phyloP scores from a whole-genome alignment of 2,797 vertebrate genomes.

The Meriones psammophilus region DNA sequence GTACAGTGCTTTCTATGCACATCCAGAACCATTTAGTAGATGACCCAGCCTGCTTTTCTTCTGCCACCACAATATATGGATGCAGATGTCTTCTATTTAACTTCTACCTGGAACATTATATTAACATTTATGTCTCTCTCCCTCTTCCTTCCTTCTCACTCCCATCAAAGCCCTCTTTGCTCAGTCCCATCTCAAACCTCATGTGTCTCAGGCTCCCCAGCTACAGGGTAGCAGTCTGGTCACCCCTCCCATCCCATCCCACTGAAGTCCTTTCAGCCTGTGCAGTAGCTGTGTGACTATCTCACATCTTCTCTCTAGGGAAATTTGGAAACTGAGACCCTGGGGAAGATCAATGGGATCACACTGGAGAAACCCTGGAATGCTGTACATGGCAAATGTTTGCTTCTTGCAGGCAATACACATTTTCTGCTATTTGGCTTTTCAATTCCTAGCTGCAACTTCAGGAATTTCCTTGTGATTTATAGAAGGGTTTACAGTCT shows the following conservation, averaged over 20 bases:
- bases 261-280: rapidly evolving
- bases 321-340: neutral
- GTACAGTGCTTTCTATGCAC: neutral
- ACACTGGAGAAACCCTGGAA: neutral
- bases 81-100: neutral
- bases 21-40: neutral
- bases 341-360: neutral
- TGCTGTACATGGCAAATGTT: neutral
- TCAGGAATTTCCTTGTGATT: slow-evolving; percentile 33
- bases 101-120: neutral
- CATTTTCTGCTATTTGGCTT: neutral
- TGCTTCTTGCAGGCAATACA: neutral
- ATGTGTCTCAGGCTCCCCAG: neutral
- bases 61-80: neutral
- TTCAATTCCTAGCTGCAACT: neutral
- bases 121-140: neutral
- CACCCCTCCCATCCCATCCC: rapidly evolving
- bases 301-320: neutral
- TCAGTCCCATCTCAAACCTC: neutral
- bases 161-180: neutral
- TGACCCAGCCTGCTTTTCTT: neutral
- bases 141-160: neutral
- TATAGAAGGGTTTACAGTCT: slow-evolving; percentile 26
- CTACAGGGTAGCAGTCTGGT: neutral
- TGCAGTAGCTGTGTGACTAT: neutral